Conservation (phyloP, 2,113 vertebrate genomes). For the Amblyopsis rosae region DNA sequence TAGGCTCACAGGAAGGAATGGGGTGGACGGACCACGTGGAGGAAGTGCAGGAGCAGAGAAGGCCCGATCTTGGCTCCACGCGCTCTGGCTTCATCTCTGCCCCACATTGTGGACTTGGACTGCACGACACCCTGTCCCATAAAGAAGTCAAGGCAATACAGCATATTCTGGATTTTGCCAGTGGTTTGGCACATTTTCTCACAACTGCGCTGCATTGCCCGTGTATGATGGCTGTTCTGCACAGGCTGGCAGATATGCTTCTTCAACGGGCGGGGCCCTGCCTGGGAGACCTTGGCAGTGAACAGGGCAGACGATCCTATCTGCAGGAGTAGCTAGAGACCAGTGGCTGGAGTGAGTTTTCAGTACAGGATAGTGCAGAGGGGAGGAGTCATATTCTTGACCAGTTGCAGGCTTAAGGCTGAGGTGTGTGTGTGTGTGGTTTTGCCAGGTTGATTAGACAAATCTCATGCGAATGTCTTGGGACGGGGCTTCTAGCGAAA, state of each 20-base stretch:
- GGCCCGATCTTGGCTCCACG: conserved; percentile 44
- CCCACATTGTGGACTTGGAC: conserved; percentile 6
- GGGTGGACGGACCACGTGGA: conserved; percentile 58
- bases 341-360: conserved; percentile 72
- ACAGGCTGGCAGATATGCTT: conserved; percentile 73
- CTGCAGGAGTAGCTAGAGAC: conserved; percentile 70
- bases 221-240: conserved; percentile 72
- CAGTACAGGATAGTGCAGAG: conserved; percentile 30
- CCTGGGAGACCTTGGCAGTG: conserved; percentile 56
- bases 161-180: conserved; percentile 27
- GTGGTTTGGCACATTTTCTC: neutral
- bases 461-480: neutral
- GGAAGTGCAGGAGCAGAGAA: conserved; percentile 71
- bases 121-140: conserved; percentile 17
- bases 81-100: conserved; percentile 31
- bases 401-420: conserved; percentile 7
- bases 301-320: conserved; percentile 56
- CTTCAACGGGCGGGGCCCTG: conserved; percentile 71
- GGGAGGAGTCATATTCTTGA: conserved; percentile 32
- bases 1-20: conserved; percentile 70
- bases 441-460: neutral
- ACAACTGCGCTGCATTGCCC: conserved; percentile 24
- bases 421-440: conserved; percentile 5
- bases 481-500: too few relatives aligned
- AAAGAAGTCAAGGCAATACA: conserved; percentile 1